A percentile compares a stretch with the other conserved stretches of the same genome.
Evolutionary conservation across 2,113 vertebrate species (phyloP).

Genomic region (Eulemur macaco): DNA sequence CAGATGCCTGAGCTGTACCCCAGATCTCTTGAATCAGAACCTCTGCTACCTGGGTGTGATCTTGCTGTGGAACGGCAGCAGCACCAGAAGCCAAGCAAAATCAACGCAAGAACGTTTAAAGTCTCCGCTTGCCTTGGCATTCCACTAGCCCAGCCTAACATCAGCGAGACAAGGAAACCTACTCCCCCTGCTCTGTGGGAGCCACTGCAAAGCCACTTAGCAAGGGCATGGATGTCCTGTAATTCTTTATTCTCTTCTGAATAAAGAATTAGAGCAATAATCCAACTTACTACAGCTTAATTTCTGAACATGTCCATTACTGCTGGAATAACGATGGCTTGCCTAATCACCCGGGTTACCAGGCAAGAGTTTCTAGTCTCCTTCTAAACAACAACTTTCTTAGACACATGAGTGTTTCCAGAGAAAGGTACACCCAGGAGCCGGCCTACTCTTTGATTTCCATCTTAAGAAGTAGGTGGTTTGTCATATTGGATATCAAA

Average conservation of each 20-base stretch:
- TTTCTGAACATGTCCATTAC: neutral
- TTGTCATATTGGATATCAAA: neutral
- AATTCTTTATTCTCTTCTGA: neutral
- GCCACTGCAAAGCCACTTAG: neutral
- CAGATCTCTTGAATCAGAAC: neutral
- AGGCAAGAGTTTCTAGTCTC: neutral
- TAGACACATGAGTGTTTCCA: neutral
- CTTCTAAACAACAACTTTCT: neutral
- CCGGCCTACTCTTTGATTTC: neutral
- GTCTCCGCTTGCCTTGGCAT: neutral
- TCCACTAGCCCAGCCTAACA: neutral
- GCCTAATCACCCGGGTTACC: neutral
- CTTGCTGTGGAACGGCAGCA: neutral
- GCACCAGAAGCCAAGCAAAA: neutral
- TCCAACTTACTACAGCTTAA: neutral
- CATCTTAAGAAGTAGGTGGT: neutral
- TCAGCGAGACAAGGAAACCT: neutral
- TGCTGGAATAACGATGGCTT: neutral
- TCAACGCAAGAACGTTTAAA: neutral
- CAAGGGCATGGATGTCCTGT: neutral
- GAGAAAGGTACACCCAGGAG: neutral
- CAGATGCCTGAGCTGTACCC: neutral
- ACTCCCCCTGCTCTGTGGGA: neutral
- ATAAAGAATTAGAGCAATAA: neutral
- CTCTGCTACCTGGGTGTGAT: neutral